Conservation (phyloP, 2,888 invertebrate genomes). For the Eumacrocentrus americanus region DNA sequence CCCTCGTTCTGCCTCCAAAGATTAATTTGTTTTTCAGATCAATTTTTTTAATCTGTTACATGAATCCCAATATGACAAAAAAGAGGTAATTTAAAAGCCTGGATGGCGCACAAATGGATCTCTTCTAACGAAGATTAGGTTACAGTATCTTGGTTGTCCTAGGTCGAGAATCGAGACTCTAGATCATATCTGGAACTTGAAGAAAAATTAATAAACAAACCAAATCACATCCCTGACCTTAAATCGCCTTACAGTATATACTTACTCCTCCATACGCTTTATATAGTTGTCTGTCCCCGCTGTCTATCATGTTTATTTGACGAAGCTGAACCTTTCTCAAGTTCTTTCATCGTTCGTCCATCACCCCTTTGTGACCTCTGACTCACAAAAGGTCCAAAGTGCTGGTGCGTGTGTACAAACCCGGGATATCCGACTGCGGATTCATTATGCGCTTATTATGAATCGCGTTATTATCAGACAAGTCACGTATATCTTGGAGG, state of each 20-base stretch:
- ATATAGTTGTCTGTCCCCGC: too few species aligned
- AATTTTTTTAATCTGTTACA: background rate
- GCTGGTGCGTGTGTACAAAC: conserved; percentile 7
- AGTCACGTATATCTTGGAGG: conserved; percentile 9
- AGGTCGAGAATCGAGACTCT: too few species aligned
- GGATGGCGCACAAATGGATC: too few species aligned
- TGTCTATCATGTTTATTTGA: background rate
- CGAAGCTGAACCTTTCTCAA: conserved; percentile 19
- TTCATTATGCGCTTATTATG: conserved; percentile 7
- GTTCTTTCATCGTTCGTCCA: conserved; percentile 6
- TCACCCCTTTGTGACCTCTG: conserved; percentile 24
- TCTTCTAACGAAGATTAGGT: too few species aligned
- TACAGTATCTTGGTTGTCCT: too few species aligned
- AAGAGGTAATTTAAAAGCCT: too few species aligned
- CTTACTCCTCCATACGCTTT: too few species aligned
- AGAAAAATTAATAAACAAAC: too few species aligned
- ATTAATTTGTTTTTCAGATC: background rate
- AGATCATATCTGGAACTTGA: too few species aligned
- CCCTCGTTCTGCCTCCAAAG: background rate
- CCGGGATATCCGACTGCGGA: conserved; percentile 16
- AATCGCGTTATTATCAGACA: conserved; percentile 17
- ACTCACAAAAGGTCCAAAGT: conserved; percentile 23
- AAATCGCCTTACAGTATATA: background rate
- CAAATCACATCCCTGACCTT: background rate
- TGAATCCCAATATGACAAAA: too few species aligned